phyloP scores from a whole-genome alignment of 1,140 invertebrate species.

The Bombus breviceps region DNA sequence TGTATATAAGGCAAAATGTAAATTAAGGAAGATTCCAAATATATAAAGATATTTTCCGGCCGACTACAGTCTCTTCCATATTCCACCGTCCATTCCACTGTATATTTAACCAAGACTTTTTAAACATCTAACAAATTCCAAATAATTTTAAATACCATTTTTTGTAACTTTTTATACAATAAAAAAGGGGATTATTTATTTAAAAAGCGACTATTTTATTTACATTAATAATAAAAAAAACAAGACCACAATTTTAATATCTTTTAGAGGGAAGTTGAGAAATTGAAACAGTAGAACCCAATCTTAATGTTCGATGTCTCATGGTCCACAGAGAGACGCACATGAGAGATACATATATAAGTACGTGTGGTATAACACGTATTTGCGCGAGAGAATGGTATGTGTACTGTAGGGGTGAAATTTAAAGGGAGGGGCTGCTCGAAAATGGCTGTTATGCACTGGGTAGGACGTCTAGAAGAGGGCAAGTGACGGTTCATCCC shows the following conservation, averaged over 20 bases:
- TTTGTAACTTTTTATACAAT: not conserved
- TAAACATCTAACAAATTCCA: not conserved
- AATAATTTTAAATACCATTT: not conserved
- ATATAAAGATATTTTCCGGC: conserved; percentile 81
- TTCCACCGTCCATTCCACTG: not conserved
- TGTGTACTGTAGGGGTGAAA: conserved; percentile 65
- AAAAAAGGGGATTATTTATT: not conserved
- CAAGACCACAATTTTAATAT: not conserved
- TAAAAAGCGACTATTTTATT: not conserved
- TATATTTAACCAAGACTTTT: not conserved
- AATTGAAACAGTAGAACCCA: not conserved
- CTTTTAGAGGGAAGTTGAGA: not conserved
- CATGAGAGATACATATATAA: not conserved
- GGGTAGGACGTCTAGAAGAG: conserved; percentile 71
- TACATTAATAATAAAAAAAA: not conserved
- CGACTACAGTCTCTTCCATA: conserved; percentile 42
- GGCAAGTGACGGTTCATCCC: conserved; percentile 70
- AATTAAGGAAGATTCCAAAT: conserved; percentile 79
- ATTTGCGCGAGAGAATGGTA: conserved; percentile 45
- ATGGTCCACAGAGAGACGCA: not conserved
- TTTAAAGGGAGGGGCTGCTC: conserved; percentile 77
- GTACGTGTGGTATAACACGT: conserved; percentile 23
- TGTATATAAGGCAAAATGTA: conserved; percentile 80
- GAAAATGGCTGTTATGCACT: conserved; percentile 77
- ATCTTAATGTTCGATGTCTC: conserved; percentile 3